Evolutionary conservation across 2,113 vertebrate genomes (phyloP).

Genomic region (Chaetorhynchus papuensis): DNA sequence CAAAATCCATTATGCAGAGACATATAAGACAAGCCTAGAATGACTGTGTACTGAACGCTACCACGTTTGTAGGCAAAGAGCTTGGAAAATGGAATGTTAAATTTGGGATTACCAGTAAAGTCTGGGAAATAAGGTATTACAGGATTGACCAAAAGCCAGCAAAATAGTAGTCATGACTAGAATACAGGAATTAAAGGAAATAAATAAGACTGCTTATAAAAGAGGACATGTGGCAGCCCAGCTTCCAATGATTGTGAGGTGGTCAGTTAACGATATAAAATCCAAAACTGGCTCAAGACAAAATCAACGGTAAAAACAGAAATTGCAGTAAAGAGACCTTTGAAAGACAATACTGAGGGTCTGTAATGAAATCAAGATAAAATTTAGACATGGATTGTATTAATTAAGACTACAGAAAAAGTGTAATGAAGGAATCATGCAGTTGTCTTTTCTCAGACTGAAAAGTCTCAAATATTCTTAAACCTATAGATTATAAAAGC

Average conservation of each 20-base stretch:
- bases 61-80: neutral
- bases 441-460: neutral
- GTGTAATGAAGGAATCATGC: neutral
- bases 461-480: neutral
- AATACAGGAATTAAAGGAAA: neutral
- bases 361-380: neutral
- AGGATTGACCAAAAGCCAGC: neutral
- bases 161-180: neutral
- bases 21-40: neutral
- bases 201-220: neutral
- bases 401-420: neutral
- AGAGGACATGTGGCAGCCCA: neutral
- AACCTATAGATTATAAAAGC: neutral
- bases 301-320: neutral
- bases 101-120: neutral
- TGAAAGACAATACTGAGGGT: neutral
- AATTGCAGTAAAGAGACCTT: neutral
- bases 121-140: neutral
- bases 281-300: neutral
- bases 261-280: neutral
- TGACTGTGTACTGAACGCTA: neutral
- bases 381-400: neutral
- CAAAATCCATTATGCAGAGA: neutral
- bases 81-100: neutral
- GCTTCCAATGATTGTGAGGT: neutral